A percentile compares a stretch with the other conserved stretches of the same genome.
Conservation (phyloP, 2,797 vertebrate genomes). For the Babyrousa celebensis region DNA sequence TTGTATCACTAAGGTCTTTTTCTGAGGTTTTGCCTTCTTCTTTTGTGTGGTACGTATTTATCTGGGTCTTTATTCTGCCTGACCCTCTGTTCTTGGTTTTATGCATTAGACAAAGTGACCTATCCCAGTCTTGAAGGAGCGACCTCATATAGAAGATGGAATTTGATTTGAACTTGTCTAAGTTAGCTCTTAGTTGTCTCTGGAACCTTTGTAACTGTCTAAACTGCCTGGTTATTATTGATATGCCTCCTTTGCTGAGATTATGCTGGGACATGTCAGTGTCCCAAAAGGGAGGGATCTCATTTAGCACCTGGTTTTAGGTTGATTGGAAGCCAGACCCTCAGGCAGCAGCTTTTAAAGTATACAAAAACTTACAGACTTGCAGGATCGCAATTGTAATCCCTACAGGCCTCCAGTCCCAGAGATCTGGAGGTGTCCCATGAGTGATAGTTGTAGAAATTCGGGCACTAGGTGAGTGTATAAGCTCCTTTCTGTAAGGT, state of each 20-base stretch:
- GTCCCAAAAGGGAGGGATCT: background rate
- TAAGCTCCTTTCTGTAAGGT: background rate
- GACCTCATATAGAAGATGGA: background rate
- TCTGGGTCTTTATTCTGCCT: background rate
- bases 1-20: background rate
- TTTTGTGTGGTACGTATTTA: background rate
- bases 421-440: background rate
- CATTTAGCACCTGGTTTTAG: background rate
- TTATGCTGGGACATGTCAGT: background rate
- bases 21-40: background rate
- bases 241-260: background rate
- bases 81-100: background rate
- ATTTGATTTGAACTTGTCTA: background rate
- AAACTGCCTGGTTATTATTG: background rate
- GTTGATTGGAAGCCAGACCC: background rate
- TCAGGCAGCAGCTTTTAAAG: background rate
- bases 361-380: fast-evolving
- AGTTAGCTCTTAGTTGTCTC: background rate
- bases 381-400: background rate
- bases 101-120: background rate
- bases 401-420: background rate
- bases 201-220: background rate
- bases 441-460: fast-evolving
- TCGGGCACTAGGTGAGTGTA: background rate
- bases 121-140: background rate